phyloP scores from a whole-genome alignment of 2,888 invertebrate genomes.

The Eupithecia pulchellata region DNA sequence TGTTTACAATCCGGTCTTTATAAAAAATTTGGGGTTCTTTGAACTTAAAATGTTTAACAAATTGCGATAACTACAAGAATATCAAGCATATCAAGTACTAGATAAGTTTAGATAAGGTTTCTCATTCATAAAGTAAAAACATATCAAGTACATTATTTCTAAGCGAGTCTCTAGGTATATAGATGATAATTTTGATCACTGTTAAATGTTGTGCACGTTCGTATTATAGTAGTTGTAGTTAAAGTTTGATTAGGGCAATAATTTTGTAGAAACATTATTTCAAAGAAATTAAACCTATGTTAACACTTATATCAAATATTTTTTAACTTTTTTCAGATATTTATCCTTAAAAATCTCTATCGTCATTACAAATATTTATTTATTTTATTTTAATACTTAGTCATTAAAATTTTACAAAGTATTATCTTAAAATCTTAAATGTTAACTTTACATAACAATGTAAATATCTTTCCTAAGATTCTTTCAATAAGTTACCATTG shows the following conservation, averaged over 20 bases:
- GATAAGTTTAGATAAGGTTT: conserved; percentile 62
- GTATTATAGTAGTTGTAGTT: conserved; percentile 69
- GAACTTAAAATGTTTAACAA: conserved; percentile 49
- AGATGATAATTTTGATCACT: conserved; percentile 81
- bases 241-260: conserved; percentile 76
- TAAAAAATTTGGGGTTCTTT: neutral
- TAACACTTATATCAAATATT: conserved; percentile 38
- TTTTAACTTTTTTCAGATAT: conserved; percentile 22
- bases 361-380: conserved; percentile 36
- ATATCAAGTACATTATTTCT: conserved; percentile 52
- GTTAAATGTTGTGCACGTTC: conserved; percentile 85
- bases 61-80: conserved; percentile 70
- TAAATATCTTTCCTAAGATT: conserved; percentile 79
- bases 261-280: conserved; percentile 64
- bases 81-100: conserved; percentile 80
- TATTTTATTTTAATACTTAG: conserved; percentile 35
- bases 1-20: neutral
- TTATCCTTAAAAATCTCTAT: conserved; percentile 31
- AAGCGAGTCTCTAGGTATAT: conserved; percentile 71
- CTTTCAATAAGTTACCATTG: conserved; percentile 79
- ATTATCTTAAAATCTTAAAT: conserved; percentile 69
- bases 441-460: conserved; percentile 70
- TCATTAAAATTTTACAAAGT: conserved; percentile 60
- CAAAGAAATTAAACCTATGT: conserved; percentile 38
- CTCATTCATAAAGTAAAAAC: conserved; percentile 62